Base-by-base conservation (phyloP, 2,113 vertebrate genomes). In the Neopipo cinnamomea region DNA sequence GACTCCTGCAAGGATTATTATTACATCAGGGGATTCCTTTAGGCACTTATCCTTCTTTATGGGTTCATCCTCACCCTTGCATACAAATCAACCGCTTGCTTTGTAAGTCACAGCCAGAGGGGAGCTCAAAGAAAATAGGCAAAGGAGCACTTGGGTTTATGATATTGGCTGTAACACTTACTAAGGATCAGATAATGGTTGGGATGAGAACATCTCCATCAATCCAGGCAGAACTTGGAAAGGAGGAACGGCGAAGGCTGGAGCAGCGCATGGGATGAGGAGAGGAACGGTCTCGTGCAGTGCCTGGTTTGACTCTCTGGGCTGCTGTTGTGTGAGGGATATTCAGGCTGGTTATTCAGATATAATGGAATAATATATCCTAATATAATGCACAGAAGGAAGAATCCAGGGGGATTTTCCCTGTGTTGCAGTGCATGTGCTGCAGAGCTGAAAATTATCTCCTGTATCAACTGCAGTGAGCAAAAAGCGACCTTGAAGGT, bases 11-110 rank as follows among this genome's bases (percentile, higher is more conserved):
- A 95, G 96, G 96, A 93, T 96, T 94, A 88, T 96, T 95, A 92
- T 94, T 97, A 82, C 93, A 96, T 95, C 88, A 91, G 95, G 93
- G 73, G 90, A 95, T 96, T 97, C 92, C 96, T 97, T 90, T 47
- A 92, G 93, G 88, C 92, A 86, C 62, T 92, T 93, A 62, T 63
- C 77, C 37, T 91, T 78, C 94, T 94, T 97, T 90, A 94, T 86
- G 91, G 53, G 83, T 47, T 94, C 91, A 67, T 89, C 92, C 75
- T n/a, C 77, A 77, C 72, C 91, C 92, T 82, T 81, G 91, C 89
- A 96, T 96, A 88, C 73, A 93, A 96, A 96, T 95, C 90, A 94
- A 3, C 39, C 49, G 56, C 85, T 94, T 90, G 73, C 93, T 96
- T 94, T 37, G 92, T 19, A 96, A 96, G 95, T 87, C 96, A 85